Evolutionary conservation across 1,140 invertebrate genomes (phyloP), one percentile per base, ranked within the genome.

Genomic region (Psix sp.): DNA sequence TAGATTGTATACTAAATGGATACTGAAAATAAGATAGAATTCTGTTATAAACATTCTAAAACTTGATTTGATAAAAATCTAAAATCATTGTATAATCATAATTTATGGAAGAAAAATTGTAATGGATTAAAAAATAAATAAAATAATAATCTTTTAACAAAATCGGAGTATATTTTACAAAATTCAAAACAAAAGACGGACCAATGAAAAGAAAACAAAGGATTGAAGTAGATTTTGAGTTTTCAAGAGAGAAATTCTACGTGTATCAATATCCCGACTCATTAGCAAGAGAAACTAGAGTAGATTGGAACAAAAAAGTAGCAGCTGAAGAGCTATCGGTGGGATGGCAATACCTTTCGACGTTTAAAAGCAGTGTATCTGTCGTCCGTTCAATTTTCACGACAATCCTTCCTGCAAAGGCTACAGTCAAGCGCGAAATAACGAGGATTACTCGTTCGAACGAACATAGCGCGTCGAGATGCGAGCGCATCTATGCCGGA

Each of bases 381-480:
- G 57, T 76, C 67, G 62, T 63, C 39, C 51, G 67, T 76, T 76
- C 74, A 67, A 76, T 76, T 76, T 76, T 76, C 68, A 71, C 66
- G 74, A 76, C 67, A 72, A 76, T 76, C 74, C 63, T 72, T 63
- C 67, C 49, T 49, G 54, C 62, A 71, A 72, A 76, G 67, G 74
- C 74, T 72, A 76, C 74, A 72, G 74, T 68, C 62, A 72, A 76
- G 67, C 74, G 57, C 74, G 74, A 76, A 76, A 76, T 76, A 76
- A 76, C 74, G 74, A 67, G 62, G 67, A 76, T 76, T 76, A 71
- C 62, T 71, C 66, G 74, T 71, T 62, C 62, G 66, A 62, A 67
- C 62, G 74, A 63, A 40, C 66, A 76, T 40, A 63, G 74, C 56
- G 74, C 56, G 57, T 68, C 62, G 67, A 72, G 46, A 76, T 72